These are phyloP conservation scores for Phaethornis superciliosus DNA, from an alignment of 2,113 vertebrate species.

Conservation along the genomic window DNA sequence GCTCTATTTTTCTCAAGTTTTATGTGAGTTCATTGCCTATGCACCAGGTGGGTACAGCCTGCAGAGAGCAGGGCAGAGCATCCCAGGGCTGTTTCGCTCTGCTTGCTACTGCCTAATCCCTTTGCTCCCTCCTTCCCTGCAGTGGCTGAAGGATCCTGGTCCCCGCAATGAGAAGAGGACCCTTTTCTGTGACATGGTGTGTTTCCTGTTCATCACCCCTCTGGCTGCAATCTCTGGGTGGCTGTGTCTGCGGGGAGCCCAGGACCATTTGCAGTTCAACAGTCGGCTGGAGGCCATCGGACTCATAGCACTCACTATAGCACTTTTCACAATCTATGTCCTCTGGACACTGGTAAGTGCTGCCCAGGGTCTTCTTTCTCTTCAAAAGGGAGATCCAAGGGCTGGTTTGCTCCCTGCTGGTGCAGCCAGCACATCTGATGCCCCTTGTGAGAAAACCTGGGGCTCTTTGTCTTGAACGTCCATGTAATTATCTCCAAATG, in stretches of 20 bases:
- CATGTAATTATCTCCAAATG: neutral
- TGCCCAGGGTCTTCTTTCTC: neutral
- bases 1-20: neutral
- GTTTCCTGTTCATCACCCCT: conserved; percentile 94
- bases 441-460: neutral
- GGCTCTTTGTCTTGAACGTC: neutral
- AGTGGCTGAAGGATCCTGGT: conserved; percentile 94
- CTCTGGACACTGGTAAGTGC: conserved; percentile 95
- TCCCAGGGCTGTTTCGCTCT: neutral
- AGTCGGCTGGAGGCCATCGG: conserved; percentile 94
- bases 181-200: conserved; percentile 94
- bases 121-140: neutral
- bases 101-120: rapidly evolving
- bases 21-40: rapidly evolving
- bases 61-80: rapidly evolving
- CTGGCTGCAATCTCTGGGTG: conserved; percentile 94
- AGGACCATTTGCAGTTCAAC: conserved; percentile 92
- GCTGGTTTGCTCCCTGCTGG: rapidly evolving
- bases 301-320: conserved; percentile 94
- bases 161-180: conserved; percentile 94
- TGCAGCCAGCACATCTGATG: neutral
- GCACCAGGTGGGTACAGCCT: rapidly evolving
- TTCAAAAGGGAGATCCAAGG: neutral
- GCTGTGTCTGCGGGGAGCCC: conserved; percentile 92
- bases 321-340: conserved; percentile 96